Evolutionary conservation across 2,113 vertebrate genomes (phyloP), one percentile per base, ranked within the genome.

Genomic region (Nibea coibor): DNA sequence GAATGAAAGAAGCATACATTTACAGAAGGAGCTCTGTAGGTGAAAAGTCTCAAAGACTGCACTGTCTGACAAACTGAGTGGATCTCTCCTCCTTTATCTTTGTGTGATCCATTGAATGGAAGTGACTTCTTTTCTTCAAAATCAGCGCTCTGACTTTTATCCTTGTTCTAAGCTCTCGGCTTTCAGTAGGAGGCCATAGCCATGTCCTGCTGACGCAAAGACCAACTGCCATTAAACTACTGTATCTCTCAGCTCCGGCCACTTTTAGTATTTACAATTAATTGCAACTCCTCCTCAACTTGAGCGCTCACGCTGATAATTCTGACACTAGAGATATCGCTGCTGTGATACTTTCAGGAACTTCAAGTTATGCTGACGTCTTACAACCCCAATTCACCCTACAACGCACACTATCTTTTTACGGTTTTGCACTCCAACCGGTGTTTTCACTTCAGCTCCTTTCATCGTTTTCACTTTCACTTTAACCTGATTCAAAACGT

Each of bases 1-100:
- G 24, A 51, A 67, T 62, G 39, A 76, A 58, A 75, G 28, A 59
- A 68, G 66, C 26, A 20, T 11, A 24, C 22, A 80, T 42, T 81
- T 61, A 71, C 19, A 58, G 51, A 71, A 50, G 64, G 47, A 70
- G 67, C 65, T 2, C 20, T 19, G 10, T 26, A 80, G 57, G 57
- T 61, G 53, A 69, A 9, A 58, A 15, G 1, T 62, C 47, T 43
- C 54, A 51, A 54, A 67, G 14, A 65, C 1, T 78, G 20, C 54
- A 3, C 47, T 69, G 24, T 63, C 43, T 39, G 57, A 72, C 47
- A 14, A 24, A 72, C 39, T 43, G 12, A 67, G 43, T 12, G 19
- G 10, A 31, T 14, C 48, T 28, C 1, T 14, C 5, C 47, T 43
- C 0, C 68, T 35, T 56, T 50, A 24, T 17, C 20, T 19, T 10